Evolutionary conservation across 2,888 invertebrate genomes (phyloP), one percentile per base, ranked within the genome.

Genomic region (Arrhopalites spinosus): DNA sequence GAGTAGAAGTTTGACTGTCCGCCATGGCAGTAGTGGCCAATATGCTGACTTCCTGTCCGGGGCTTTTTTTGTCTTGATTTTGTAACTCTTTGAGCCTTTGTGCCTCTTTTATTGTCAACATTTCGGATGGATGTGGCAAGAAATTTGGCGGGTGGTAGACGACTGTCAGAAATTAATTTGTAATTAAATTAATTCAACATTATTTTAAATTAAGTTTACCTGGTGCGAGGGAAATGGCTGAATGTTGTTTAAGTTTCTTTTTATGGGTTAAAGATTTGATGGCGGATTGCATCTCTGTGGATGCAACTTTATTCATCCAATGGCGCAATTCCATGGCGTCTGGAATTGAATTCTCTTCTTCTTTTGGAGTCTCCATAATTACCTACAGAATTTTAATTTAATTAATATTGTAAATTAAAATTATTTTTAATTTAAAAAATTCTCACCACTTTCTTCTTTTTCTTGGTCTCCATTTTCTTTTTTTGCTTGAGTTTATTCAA

Each of bases 191-290:
- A n/a, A n/a, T n/a, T n/a, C n/a, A n/a, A n/a, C n/a, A n/a, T n/a
- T n/a, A 5, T 23, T 3, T 23, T 15, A 23, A 20, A 13, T 25
- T 17, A 63, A 63, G 17, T 27, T 2, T 63, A 7, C 8, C 30
- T 64, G 15, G 23, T 17, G 36, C 3, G 64, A 36, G 7, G 36
- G 64, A 20, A 64, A 36, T 17, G 64, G 36, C 15, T 15, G 30
- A 15, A 36, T 36, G 20, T 7, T 36, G 20, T 17, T 64, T 64
- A 30, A 36, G n/a, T 1, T 36, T 64, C n/a, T 64, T 36, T 64
- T 30, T 64, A 36, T 64, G 30, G 2, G 64, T 36, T 11, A 64
- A n/a, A 36, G 64, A 64, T n/a, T 64, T 64, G 36, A 64, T 64
- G n/a, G 36, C 30, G 1, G 15, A n/a, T 36, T 64, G 64, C 64